Evolutionary conservation across 2,113 vertebrate genomes (phyloP).

Genomic region (Podilymbus podiceps): DNA sequence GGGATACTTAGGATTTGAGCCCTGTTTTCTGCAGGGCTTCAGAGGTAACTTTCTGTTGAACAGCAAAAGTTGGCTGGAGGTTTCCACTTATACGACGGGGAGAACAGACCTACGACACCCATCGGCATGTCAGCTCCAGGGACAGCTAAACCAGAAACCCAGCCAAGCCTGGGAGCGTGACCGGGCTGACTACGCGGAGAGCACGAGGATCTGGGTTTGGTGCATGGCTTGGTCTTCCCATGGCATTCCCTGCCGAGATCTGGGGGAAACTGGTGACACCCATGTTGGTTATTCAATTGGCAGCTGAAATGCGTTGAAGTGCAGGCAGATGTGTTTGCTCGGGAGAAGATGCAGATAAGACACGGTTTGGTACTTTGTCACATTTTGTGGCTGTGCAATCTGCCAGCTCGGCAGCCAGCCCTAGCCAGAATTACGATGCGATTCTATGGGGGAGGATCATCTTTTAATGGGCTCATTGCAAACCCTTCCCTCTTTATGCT

Average conservation of each 20-base stretch:
- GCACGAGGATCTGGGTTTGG: neutral
- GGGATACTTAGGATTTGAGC: neutral
- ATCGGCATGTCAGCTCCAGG: neutral
- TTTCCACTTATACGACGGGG: neutral
- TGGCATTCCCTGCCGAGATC: neutral
- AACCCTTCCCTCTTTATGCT: neutral
- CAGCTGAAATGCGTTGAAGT: rapidly evolving
- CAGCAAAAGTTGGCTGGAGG: neutral
- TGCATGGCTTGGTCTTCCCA: neutral
- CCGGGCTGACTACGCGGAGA: neutral
- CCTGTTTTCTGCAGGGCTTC: neutral
- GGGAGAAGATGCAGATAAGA: neutral
- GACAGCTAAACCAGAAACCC: neutral
- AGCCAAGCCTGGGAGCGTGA: neutral
- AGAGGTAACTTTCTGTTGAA: neutral
- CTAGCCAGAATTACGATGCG: neutral
- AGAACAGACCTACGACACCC: neutral
- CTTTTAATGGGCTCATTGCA: neutral
- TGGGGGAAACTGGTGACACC: neutral
- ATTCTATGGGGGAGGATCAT: neutral
- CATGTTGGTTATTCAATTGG: rapidly evolving
- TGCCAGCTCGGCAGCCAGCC: neutral
- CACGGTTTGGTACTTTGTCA: neutral
- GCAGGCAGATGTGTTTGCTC: neutral
- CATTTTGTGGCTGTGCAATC: neutral